Conservation (phyloP, 2,888 invertebrate genomes). For the Drosophila picticornis region DNA sequence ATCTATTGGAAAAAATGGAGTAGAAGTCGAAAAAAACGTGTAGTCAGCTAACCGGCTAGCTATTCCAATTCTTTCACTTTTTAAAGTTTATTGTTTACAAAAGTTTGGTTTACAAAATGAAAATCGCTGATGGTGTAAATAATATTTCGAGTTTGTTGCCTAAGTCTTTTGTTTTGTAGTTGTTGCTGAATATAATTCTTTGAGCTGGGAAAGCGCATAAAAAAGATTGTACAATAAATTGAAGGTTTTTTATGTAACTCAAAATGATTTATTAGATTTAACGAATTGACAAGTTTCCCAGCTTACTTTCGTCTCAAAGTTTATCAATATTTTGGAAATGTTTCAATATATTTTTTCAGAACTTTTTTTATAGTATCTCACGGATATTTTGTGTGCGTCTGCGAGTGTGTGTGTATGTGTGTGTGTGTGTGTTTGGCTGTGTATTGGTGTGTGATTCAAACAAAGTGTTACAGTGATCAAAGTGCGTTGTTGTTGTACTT, state of each 20-base stretch:
- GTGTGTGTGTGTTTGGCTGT: slow-evolving; percentile 42
- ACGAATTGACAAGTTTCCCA: neutral
- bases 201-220: neutral
- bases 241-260: neutral
- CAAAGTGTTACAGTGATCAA: slow-evolving; percentile 73
- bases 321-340: neutral
- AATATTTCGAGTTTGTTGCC: slow-evolving; percentile 62
- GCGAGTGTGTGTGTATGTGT: neutral
- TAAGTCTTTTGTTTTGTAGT: slow-evolving; percentile 68
- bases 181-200: neutral
- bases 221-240: neutral
- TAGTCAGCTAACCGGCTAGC: slow-evolving; percentile 43
- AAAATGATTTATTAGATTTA: neutral
- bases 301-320: slow-evolving; percentile 7
- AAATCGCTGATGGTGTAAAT: slow-evolving; percentile 6
- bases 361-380: slow-evolving; percentile 31
- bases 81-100: slow-evolving; percentile 8
- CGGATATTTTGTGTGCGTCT: slow-evolving; percentile 5
- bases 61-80: slow-evolving; percentile 11
- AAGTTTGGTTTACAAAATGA: slow-evolving; percentile 29
- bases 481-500: slow-evolving; percentile 68
- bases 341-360: slow-evolving; percentile 6
- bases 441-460: slow-evolving; percentile 65
- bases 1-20: slow-evolving; percentile 87
- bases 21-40: slow-evolving; percentile 32